phyloP scores from a whole-genome alignment of 2,113 vertebrate genomes.

The Anser cygnoides region DNA sequence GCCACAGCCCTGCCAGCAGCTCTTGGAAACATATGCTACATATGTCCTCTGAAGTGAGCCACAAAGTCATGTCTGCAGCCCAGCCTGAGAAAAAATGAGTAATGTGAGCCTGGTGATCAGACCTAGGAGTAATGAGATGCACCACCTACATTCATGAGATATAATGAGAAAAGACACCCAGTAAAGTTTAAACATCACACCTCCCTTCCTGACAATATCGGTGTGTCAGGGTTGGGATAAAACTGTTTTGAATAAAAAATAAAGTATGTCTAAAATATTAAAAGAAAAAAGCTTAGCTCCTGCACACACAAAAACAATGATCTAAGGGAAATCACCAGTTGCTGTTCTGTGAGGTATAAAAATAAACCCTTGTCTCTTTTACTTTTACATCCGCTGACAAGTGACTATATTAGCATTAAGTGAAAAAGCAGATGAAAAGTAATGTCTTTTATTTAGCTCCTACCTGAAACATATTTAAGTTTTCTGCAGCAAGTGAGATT shows the following conservation, averaged over 20 bases:
- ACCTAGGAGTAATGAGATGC: constrained; percentile 56
- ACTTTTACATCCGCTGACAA: constrained; percentile 73
- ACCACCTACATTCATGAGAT: constrained; percentile 40
- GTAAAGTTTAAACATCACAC: background rate
- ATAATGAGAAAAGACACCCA: constrained; percentile 25
- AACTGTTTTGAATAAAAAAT: constrained; percentile 72
- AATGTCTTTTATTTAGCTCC: constrained; percentile 75
- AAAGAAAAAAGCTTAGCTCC: constrained; percentile 61
- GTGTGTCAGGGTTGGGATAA: constrained; percentile 54
- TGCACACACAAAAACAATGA: constrained; percentile 67
- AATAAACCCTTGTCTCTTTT: constrained; percentile 74
- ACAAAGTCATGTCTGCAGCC: background rate
- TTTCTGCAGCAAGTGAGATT: constrained; percentile 61
- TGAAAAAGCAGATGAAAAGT: constrained; percentile 75
- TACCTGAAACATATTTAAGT: constrained; percentile 69
- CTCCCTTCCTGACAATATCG: constrained; percentile 34
- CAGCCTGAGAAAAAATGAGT: constrained; percentile 8
- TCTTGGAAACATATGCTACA: background rate
- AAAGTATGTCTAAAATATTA: constrained; percentile 71
- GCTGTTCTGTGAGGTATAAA: constrained; percentile 73
- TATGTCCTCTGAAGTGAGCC: background rate
- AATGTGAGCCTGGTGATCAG: constrained; percentile 29
- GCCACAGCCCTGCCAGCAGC: background rate
- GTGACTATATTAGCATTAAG: constrained; percentile 76
- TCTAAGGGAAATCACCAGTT: constrained; percentile 74